These are phyloP conservation scores for Bradypus variegatus DNA, from an alignment of 2,797 vertebrate species.

Conservation along the genomic window DNA sequence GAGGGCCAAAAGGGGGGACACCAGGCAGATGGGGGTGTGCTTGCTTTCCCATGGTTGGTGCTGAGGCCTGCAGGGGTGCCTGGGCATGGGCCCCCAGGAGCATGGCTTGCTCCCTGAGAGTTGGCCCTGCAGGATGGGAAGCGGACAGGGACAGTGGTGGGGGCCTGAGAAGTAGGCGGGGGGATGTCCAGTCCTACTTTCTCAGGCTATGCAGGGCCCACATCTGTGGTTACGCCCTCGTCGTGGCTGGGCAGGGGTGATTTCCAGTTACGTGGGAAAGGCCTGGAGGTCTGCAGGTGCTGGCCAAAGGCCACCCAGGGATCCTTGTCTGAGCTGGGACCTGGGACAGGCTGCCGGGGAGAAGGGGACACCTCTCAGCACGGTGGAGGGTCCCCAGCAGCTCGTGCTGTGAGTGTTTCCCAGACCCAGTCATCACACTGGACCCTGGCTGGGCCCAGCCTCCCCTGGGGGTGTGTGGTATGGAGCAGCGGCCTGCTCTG, in stretches of 20 bases:
- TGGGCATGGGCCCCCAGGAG: neutral
- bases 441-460: fast-evolving
- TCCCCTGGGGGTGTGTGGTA: neutral
- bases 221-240: fast-evolving
- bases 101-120: neutral
- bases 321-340: neutral
- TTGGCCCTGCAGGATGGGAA: fast-evolving
- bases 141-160: neutral
- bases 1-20: neutral
- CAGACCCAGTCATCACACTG: fast-evolving
- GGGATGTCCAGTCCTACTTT: neutral
- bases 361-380: neutral
- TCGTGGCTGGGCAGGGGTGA: too few relatives aligned
- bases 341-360: too few relatives aligned
- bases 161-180: neutral
- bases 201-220: neutral
- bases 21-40: neutral
- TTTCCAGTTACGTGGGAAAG: neutral
- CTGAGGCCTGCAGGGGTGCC: neutral
- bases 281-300: neutral
- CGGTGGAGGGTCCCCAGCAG: neutral
- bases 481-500: neutral
- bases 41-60: neutral
- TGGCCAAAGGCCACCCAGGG: neutral
- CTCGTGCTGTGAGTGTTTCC: neutral